Percentiles rank a stretch among this genome's conserved stretches.
phyloP scores from a whole-genome alignment of 2,888 invertebrate genomes.

The Hemicrepidius hirtus region DNA sequence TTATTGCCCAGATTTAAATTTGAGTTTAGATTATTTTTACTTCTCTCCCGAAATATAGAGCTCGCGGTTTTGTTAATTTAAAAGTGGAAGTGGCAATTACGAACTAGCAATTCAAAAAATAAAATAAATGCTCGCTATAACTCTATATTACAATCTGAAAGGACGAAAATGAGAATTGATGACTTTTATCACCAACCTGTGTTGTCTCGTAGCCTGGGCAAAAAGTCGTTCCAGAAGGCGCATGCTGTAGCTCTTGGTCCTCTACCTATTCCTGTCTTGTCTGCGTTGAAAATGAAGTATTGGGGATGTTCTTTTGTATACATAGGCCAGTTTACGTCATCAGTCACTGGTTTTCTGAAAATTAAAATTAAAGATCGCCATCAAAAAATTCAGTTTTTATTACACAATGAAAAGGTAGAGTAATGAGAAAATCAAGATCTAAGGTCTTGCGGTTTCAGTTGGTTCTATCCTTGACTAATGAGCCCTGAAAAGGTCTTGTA shows the following conservation, averaged over 20 bases:
- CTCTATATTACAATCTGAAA: constrained; percentile 17
- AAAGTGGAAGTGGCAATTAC: constrained; percentile 2
- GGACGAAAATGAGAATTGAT: constrained; percentile 27
- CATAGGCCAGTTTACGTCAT: constrained; percentile 89
- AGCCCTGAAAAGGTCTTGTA: too few species aligned
- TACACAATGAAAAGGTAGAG: too few species aligned
- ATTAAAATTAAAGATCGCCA: constrained; percentile 35
- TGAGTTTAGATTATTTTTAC: constrained; percentile 27
- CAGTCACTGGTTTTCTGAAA: constrained; percentile 78
- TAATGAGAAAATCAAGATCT: too few species aligned
- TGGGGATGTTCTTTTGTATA: constrained; percentile 90
- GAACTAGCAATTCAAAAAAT: not conserved
- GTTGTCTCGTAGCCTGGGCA: constrained; percentile 89
- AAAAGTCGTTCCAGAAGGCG: constrained; percentile 97
- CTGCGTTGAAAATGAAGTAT: constrained; percentile 93
- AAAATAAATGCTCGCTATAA: constrained; percentile 22
- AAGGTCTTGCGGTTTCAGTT: too few species aligned
- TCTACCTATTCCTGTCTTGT: constrained; percentile 80
- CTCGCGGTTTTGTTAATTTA: constrained; percentile 7
- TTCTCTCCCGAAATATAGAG: not conserved
- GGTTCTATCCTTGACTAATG: too few species aligned
- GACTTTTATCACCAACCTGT: constrained; percentile 72
- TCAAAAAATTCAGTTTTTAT: too few species aligned
- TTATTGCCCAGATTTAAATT: constrained; percentile 33
- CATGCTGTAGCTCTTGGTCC: constrained; percentile 91